Base-by-base conservation (phyloP, 2,797 vertebrate genomes). In the Selene dorsalis region DNA sequence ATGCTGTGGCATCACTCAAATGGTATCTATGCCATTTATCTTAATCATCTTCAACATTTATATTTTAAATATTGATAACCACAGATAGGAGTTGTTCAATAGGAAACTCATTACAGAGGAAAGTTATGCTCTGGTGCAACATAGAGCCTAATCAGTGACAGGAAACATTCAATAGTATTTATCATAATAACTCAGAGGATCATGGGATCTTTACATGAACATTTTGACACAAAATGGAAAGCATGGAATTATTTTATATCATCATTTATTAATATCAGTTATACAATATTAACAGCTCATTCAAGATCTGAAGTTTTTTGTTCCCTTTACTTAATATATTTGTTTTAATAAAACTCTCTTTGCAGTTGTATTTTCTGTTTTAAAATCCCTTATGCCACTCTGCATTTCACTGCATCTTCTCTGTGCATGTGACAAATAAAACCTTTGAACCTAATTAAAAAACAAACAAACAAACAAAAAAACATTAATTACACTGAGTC, bases 1-100 rank as follows among this genome's bases (percentile, higher is more conserved):
- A 93, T 96, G 72, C 87, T 96, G 26, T 93, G 91, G 90, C 93
- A 93, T 80, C 94, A 93, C 75, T 88, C 93, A 0, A 93, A 90
- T 38, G 95, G 96, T 96, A 94, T 28, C 32, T 35, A 9, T 8
- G 9, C 32, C 32, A 35, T 35, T 35, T 35, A 35, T 45, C n/a
- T 50, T 66, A 26, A 6, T 3, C 32, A 35, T 35, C 7, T 35
- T 7, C 7, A 35, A 18, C 2, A 47, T n/a, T 28, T 17, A 26
- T 32, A 13, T 26, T 7, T 50, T 22, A 16, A 53, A 6, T 50
- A 35, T 35, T 35, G 32, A 35, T 24, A n/a, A 50, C 24, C 53
- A 17, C 5, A 48, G 26, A 12, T 28, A 32, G 20, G 4, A 0
- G 30, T 4, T 41, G 16, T 68, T 47, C 14, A 26, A 41, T 4